Percentiles rank a stretch among this genome's conserved stretches.
phyloP scores from a whole-genome alignment of 1,140 invertebrate genomes.

The Lepidostoma basale region DNA sequence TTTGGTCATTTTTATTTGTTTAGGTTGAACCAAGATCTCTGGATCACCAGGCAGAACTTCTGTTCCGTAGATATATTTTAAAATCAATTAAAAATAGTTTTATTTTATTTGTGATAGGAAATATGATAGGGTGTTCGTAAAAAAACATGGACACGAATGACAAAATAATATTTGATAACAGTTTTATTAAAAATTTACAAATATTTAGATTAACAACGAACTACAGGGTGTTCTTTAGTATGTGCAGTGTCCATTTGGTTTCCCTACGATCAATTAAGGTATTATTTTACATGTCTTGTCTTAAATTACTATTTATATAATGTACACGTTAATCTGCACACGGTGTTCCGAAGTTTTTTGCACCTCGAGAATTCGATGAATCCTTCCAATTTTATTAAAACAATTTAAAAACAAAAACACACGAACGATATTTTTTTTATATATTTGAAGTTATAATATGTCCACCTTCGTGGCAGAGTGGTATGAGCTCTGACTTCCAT shows the following conservation, averaged over 20 bases:
- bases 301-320: constrained; percentile 3
- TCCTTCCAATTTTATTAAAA: neutral
- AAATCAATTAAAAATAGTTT: no score
- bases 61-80: no score
- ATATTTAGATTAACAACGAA: constrained; percentile 35
- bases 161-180: constrained; percentile 27
- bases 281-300: constrained; percentile 10
- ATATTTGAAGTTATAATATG: no score
- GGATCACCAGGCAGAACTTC: no score
- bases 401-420: neutral
- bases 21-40: no score
- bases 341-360: neutral
- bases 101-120: no score
- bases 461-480: no score
- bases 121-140: no score
- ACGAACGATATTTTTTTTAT: neutral
- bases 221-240: constrained; percentile 5
- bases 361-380: neutral
- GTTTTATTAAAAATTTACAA: constrained; percentile 41
- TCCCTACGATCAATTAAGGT: no score
- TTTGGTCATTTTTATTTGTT: no score
- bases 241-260: no score
- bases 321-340: constrained; percentile 1
- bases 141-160: neutral
- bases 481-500: no score